Percentiles rank a stretch among this genome's conserved stretches.
Conservation (phyloP, 2,113 vertebrate genomes). For the Acrocephalus arundinaceus region DNA sequence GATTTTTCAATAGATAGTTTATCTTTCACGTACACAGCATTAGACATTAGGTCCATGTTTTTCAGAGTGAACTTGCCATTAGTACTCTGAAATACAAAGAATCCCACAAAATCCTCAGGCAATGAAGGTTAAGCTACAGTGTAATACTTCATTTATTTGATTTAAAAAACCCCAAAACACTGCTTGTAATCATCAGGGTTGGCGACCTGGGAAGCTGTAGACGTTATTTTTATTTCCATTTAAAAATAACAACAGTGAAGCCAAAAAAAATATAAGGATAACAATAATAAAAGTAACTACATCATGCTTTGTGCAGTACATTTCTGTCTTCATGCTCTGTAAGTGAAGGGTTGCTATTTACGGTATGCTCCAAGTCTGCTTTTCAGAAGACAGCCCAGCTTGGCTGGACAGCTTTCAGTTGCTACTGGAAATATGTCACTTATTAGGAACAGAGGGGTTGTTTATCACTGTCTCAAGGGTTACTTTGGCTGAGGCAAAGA, state of each 20-base stretch:
- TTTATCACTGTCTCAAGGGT: conserved; percentile 55
- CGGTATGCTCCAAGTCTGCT: background rate
- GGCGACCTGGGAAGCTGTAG: background rate
- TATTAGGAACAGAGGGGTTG: conserved; percentile 51
- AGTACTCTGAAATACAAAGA: background rate
- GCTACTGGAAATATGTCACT: conserved; percentile 57
- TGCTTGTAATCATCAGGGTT: background rate
- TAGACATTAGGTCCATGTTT: background rate
- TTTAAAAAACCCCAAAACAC: background rate
- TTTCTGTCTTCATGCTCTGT: background rate
- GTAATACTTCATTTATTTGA: background rate
- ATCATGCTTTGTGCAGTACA: background rate
- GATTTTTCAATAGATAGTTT: background rate
- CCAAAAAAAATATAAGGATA: background rate
- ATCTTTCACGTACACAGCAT: background rate
- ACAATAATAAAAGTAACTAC: background rate
- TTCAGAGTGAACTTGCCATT: background rate
- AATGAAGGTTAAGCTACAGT: background rate
- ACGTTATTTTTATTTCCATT: background rate
- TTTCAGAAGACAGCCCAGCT: conserved; percentile 10
- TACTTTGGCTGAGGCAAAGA: conserved; percentile 12
- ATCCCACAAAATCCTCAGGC: background rate
- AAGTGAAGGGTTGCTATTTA: conserved; percentile 46
- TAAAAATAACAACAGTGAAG: background rate
- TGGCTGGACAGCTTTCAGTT: conserved; percentile 42